phyloP scores from a whole-genome alignment of 2,797 vertebrate species.

The Mionectes olivaceus region DNA sequence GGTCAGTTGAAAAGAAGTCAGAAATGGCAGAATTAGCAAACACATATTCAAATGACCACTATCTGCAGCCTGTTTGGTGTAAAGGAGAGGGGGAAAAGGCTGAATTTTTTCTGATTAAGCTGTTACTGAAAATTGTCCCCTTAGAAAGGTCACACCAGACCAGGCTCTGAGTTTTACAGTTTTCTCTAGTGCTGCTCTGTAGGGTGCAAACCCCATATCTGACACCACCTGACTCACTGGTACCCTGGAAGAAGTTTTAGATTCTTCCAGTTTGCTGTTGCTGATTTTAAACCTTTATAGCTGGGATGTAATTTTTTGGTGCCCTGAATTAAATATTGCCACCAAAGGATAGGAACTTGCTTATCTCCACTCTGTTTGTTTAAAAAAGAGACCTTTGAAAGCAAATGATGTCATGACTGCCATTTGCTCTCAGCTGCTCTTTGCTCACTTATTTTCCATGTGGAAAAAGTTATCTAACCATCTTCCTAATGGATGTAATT shows the following conservation, averaged over 20 bases:
- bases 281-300: not conserved
- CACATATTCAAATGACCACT: fast-evolving
- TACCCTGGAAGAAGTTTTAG: not conserved
- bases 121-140: fast-evolving
- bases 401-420: not conserved
- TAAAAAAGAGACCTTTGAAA: not conserved
- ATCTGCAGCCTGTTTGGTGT: not conserved
- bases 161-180: not conserved
- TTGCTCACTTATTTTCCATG: not conserved
- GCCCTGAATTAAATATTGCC: fast-evolving
- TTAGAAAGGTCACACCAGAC: not conserved
- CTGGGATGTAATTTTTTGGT: fast-evolving
- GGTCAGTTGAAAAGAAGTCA: not conserved
- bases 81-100: fast-evolving
- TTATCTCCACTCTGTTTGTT: not conserved
- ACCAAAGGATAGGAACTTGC: not conserved
- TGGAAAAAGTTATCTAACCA: not conserved
- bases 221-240: not conserved
- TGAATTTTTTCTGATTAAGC: not conserved
- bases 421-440: not conserved
- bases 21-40: not conserved
- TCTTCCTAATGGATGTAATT: not conserved
- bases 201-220: not conserved
- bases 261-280: not conserved
- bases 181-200: not conserved